Evolutionary conservation across 92 coral and sea anemone species (phyloP).

Genomic region (Paramuricea clavata): DNA sequence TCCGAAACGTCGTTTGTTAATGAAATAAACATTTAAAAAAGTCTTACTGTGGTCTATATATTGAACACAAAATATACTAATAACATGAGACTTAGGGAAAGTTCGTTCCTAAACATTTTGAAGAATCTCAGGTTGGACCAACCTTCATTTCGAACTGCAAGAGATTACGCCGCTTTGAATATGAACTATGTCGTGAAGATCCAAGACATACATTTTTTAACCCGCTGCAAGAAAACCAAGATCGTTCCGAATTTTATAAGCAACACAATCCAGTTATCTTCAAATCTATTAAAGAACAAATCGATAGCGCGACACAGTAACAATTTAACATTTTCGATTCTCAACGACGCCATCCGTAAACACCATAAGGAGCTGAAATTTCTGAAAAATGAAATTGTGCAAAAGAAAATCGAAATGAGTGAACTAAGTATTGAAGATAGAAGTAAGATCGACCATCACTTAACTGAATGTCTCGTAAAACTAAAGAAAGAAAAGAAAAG

Average conservation of each 20-base stretch:
- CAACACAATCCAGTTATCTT: not conserved
- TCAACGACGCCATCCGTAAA: not conserved
- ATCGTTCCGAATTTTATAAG: not conserved
- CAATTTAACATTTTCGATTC: not conserved
- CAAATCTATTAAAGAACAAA: not conserved
- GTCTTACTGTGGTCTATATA: too few relatives aligned
- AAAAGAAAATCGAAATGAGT: not conserved
- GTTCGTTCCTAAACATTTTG: too few relatives aligned
- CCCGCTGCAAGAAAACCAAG: not conserved
- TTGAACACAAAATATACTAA: too few relatives aligned
- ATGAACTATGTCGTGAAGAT: slow-evolving; percentile 10
- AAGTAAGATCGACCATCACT: not conserved
- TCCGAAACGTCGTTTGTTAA: too few relatives aligned
- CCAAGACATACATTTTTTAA: slow-evolving; percentile 6
- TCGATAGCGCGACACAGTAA: not conserved
- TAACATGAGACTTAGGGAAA: too few relatives aligned
- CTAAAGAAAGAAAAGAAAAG: not conserved
- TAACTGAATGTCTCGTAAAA: not conserved
- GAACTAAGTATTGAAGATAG: not conserved
- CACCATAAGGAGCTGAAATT: not conserved
- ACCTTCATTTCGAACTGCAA: slow-evolving; percentile 15
- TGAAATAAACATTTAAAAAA: too few relatives aligned
- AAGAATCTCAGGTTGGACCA: slow-evolving; percentile 20
- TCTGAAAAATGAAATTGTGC: not conserved
- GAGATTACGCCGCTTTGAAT: slow-evolving; percentile 12